Conservation (phyloP, 1,140 invertebrate genomes). For the Platyscapa corneri region DNA sequence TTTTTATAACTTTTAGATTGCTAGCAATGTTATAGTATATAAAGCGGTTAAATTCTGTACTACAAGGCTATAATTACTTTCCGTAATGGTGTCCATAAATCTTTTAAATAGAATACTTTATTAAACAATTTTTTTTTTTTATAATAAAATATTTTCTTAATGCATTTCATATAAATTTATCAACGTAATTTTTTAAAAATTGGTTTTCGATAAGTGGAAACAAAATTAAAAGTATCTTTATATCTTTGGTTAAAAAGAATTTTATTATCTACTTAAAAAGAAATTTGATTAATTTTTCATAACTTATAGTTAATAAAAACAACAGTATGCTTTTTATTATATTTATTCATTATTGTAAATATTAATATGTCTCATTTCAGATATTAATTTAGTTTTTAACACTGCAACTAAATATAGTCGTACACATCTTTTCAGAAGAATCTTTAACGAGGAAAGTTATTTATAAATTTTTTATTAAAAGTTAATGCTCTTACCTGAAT, state of each 20-base stretch:
- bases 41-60: not conserved
- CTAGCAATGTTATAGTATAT: not conserved
- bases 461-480: not conserved
- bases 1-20: not conserved
- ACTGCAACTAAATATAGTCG: not conserved
- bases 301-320: too few species aligned
- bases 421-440: not conserved
- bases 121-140: too few species aligned
- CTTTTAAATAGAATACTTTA: not conserved
- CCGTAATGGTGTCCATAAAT: not conserved
- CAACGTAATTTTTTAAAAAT: too few species aligned
- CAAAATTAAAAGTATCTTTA: too few species aligned
- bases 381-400: too few species aligned
- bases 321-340: too few species aligned
- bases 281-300: too few species aligned
- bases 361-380: too few species aligned
- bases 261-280: too few species aligned
- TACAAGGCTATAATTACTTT: not conserved
- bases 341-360: too few species aligned
- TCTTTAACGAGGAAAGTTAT: not conserved
- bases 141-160: not conserved
- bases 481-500: slow-evolving; percentile 79
- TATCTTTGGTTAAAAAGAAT: too few species aligned
- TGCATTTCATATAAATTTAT: not conserved
- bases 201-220: too few species aligned